A percentile compares a stretch with the other conserved stretches of the same genome.
These are phyloP conservation scores for Drosophila virilis DNA, from an alignment of 1,140 invertebrate species.

Conservation along the genomic window DNA sequence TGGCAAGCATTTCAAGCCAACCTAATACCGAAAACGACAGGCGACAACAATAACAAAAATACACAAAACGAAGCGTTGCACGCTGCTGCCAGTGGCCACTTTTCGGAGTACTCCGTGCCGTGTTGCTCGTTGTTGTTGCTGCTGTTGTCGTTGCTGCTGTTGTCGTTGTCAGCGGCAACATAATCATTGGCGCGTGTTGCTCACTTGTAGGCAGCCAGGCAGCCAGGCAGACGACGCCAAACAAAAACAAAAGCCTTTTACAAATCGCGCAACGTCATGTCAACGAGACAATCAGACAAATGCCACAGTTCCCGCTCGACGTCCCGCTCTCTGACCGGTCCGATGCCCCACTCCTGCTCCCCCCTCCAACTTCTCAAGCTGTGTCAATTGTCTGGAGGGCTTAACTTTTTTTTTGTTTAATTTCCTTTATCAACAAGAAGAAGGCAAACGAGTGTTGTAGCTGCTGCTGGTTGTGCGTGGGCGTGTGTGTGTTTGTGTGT, in stretches of 20 bases:
- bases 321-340: constrained; percentile 22
- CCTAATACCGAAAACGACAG: constrained; percentile 50
- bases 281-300: constrained; percentile 81
- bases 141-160: constrained; percentile 25
- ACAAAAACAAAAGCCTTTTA: constrained; percentile 65
- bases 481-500: constrained; percentile 25
- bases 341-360: not conserved
- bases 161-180: constrained; percentile 70
- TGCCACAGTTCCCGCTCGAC: constrained; percentile 44
- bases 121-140: constrained; percentile 31
- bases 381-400: constrained; percentile 74
- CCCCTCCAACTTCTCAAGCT: not conserved
- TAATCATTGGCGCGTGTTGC: constrained; percentile 81
- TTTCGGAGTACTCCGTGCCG: constrained; percentile 63
- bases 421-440: constrained; percentile 78
- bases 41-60: not conserved
- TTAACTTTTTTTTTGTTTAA: constrained; percentile 76
- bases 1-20: constrained; percentile 48
- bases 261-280: constrained; percentile 80
- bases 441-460: constrained; percentile 37
- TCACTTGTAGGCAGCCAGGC: constrained; percentile 70
- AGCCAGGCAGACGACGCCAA: constrained; percentile 31
- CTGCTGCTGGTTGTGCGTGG: constrained; percentile 44
- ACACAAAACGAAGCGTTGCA: constrained; percentile 19
- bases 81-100: constrained; percentile 6